These are phyloP conservation scores for Halcyon malimbica DNA, from an alignment of 2,113 vertebrate genomes.

Conservation along the genomic window DNA sequence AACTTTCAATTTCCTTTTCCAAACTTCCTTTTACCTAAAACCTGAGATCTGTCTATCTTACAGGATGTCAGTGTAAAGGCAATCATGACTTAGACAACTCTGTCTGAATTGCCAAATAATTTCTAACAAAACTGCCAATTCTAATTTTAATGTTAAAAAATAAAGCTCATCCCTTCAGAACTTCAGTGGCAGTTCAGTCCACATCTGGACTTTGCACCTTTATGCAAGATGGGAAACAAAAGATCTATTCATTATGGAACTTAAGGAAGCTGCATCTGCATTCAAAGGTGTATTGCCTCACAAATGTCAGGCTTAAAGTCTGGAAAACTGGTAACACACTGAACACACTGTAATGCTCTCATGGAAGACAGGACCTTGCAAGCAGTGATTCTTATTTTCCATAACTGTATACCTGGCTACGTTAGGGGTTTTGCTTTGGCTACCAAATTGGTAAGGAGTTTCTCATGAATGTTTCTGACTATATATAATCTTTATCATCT, in stretches of 20 bases:
- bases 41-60: neutral
- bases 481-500: neutral
- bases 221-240: neutral
- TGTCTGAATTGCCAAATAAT: neutral
- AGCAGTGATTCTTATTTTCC: neutral
- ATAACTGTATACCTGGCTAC: neutral
- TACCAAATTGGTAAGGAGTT: neutral
- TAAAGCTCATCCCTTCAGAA: neutral
- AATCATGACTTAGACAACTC: neutral
- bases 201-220: neutral
- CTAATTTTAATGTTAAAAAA: neutral
- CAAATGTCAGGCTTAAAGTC: neutral
- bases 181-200: neutral
- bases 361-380: neutral
- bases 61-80: neutral
- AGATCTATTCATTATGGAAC: neutral
- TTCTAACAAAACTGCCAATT: neutral
- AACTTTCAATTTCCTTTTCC: neutral
- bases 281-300: neutral
- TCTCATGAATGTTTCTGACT: neutral
- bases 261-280: neutral
- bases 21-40: neutral
- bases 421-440: neutral
- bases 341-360: neutral
- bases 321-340: neutral